Evolutionary conservation across 2,797 vertebrate species (phyloP), one percentile per base, ranked within the genome.

Genomic region (Rhabdomys pumilio): DNA sequence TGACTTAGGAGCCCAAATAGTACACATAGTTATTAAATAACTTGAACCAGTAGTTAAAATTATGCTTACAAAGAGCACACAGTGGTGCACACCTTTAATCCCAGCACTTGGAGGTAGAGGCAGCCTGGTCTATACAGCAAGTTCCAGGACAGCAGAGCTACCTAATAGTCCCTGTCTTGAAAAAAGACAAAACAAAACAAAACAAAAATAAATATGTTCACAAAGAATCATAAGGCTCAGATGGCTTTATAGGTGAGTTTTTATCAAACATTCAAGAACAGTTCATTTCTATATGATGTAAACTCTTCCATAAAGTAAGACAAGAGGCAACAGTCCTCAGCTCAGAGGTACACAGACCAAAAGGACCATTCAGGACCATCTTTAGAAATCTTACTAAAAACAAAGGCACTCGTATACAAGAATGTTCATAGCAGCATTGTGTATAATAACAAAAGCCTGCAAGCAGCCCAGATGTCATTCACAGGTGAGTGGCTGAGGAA

Each of bases 341-440:
- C 14, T 92, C 50, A 91, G 26, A 94, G 76, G 44, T 47, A 2
- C 73, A 90, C 12, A 85, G 81, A 95, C 76, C 87, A 90, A 94
- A 93, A 93, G 44, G 63, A 50, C 44, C 31, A 13, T 50, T 31
- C 22, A 85, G 81, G 73, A 82, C 76, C 72, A 93, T 86, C 76
- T 94, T 47, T 47, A 76, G 90, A 94, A 97, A 93, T 88, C 84
- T 93, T 94, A 85, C 61, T 77, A 73, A 92, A 93, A 95, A 90
- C 86, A 96, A 96, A 97, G 96, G 91, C 96, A 96, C 95, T 97
- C 84, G 77, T 91, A 14, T 93, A 93, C 73, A 96, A 93, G 83
- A 93, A 91, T 95, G 61, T 95, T 95, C 77, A 87, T 76, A 96
- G 94, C 90, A 97, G 93, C 91, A 95, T 61, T 89, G 77, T 97